Conservation (phyloP, 2,113 vertebrate genomes). For the Syngnathus floridae region DNA sequence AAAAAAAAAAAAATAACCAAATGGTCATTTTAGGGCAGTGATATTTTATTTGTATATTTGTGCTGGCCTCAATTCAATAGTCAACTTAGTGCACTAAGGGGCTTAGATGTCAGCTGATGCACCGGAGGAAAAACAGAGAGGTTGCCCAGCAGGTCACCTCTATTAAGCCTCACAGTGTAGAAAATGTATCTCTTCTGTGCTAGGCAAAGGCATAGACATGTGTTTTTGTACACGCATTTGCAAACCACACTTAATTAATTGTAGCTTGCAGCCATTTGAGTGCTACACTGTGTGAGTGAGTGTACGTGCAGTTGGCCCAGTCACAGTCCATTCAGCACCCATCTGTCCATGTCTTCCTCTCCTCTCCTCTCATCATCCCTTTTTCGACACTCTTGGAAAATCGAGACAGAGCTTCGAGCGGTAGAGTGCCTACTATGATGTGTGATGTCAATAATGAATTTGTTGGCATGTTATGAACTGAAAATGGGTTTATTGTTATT, state of each 20-base stretch:
- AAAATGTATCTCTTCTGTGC: slow-evolving; percentile 32
- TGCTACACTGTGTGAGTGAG: slow-evolving; percentile 56
- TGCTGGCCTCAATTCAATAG: not conserved
- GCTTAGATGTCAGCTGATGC: slow-evolving; percentile 17
- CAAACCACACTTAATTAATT: slow-evolving; percentile 63
- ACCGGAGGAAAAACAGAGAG: slow-evolving; percentile 16
- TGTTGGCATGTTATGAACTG: slow-evolving; percentile 40
- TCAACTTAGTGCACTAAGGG: not conserved
- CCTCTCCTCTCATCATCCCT: slow-evolving; percentile 11
- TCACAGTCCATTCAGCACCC: slow-evolving; percentile 64
- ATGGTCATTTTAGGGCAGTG: not conserved
- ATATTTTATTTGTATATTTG: not conserved
- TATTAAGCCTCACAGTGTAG: slow-evolving; percentile 26
- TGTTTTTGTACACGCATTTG: slow-evolving; percentile 52
- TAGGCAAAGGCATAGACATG: slow-evolving; percentile 39
- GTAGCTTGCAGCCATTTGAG: slow-evolving; percentile 62
- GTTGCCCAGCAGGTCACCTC: slow-evolving; percentile 25
- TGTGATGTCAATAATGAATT: slow-evolving; percentile 12
- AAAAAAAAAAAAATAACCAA: not conserved
- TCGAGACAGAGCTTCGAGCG: slow-evolving; percentile 13
- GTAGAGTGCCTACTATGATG: not conserved
- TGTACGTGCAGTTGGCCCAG: slow-evolving; percentile 59
- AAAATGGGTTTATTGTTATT: slow-evolving; percentile 35
- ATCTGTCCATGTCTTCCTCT: slow-evolving; percentile 60
- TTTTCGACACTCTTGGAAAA: slow-evolving; percentile 26